These are phyloP conservation scores for Eupithecia inturbata DNA, from an alignment of 2,888 invertebrate genomes.

Conservation along the genomic window DNA sequence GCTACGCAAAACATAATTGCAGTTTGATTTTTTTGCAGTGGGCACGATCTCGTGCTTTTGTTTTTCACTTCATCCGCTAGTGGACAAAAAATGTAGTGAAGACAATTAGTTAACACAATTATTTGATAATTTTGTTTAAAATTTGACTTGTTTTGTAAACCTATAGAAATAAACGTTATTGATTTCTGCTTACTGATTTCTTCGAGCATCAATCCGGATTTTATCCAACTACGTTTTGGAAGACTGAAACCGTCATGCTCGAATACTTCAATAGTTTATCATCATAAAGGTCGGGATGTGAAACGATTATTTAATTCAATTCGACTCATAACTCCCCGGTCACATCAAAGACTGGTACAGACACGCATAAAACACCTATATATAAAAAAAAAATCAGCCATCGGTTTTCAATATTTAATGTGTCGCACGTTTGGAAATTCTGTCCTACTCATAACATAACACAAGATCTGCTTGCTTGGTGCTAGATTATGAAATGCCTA, in stretches of 20 bases:
- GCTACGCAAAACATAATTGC: neutral
- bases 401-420: neutral
- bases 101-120: too few relatives aligned
- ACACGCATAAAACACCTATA: neutral
- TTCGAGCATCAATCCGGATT: neutral
- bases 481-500: neutral
- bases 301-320: slow-evolving; percentile 28
- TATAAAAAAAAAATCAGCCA: neutral
- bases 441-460: neutral
- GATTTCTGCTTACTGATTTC: neutral
- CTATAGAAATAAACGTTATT: neutral
- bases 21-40: neutral
- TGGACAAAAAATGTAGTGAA: too few relatives aligned
- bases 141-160: neutral
- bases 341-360: slow-evolving; percentile 27
- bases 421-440: too few relatives aligned
- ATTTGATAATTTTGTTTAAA: neutral
- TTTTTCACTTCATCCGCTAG: neutral
- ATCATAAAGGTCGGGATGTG: slow-evolving; percentile 22
- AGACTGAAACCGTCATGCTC: slow-evolving; percentile 1
- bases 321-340: slow-evolving; percentile 23
- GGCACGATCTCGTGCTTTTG: neutral
- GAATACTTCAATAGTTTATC: slow-evolving; percentile 13
- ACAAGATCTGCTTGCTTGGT: too few relatives aligned
- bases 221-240: neutral